phyloP scores from a whole-genome alignment of 2,797 vertebrate genomes.

The Dromococcyx pavoninus region DNA sequence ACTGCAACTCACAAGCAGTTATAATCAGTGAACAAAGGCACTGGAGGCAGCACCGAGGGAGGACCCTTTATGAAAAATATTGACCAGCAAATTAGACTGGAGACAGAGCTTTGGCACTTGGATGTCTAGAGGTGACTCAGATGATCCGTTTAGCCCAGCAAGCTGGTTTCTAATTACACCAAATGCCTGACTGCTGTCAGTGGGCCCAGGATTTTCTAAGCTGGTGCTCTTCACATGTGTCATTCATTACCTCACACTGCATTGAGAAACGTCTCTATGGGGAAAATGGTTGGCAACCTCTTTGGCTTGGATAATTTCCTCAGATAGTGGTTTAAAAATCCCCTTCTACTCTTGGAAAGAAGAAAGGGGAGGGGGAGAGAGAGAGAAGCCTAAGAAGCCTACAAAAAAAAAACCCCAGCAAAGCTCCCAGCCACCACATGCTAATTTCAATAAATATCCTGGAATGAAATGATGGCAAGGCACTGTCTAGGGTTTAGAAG shows the following conservation, averaged over 20 bases:
- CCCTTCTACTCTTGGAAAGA: neutral
- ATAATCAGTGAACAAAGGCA: neutral
- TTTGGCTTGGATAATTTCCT: constrained; percentile 7
- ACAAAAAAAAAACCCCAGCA: neutral
- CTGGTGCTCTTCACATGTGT: constrained; percentile 28
- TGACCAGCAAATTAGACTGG: constrained; percentile 49
- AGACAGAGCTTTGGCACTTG: constrained; percentile 32
- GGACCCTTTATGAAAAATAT: constrained; percentile 53
- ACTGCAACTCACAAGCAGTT: neutral
- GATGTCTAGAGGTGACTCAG: constrained; percentile 54
- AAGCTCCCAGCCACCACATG: neutral
- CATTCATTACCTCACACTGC: constrained; percentile 30
- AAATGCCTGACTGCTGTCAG: constrained; percentile 50
- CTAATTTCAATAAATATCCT: constrained; percentile 55
- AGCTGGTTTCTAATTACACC: constrained; percentile 63
- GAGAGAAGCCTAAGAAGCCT: neutral
- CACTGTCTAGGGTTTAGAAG: constrained; percentile 23
- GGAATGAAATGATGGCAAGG: constrained; percentile 40
- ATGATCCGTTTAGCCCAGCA: neutral
- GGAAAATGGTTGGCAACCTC: constrained; percentile 19
- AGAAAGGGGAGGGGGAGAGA: too few relatives aligned
- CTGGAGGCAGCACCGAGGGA: neutral
- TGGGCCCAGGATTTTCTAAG: constrained; percentile 33
- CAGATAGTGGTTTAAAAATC: neutral
- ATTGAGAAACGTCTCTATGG: neutral